Evolutionary conservation across 2,797 vertebrate genomes (phyloP).

Genomic region (Mus caroli): DNA sequence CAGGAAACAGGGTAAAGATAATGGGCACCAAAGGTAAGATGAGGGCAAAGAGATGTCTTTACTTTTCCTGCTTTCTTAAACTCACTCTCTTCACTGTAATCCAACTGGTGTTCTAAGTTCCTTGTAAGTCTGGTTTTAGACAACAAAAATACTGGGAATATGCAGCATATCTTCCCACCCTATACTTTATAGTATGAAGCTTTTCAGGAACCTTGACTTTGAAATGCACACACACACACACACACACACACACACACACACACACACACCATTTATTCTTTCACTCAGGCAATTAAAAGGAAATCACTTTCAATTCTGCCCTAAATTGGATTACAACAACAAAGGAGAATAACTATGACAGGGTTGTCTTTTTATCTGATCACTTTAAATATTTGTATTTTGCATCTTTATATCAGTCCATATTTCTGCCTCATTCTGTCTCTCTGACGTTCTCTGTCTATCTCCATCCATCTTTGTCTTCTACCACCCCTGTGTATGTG

Average conservation of each 20-base stretch:
- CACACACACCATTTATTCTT: neutral
- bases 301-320: neutral
- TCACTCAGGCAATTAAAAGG: neutral
- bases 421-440: neutral
- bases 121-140: neutral
- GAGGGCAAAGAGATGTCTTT: accelerated
- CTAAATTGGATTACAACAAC: neutral
- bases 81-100: too few species aligned
- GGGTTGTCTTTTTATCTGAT: neutral
- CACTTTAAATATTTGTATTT: neutral
- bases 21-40: neutral
- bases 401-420: neutral
- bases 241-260: neutral
- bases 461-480: neutral
- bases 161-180: neutral
- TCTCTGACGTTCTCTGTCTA: neutral
- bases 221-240: neutral
- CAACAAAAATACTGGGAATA: neutral
- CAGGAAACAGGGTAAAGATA: neutral
- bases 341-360: neutral
- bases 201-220: neutral
- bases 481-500: neutral
- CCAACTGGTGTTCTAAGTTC: neutral
- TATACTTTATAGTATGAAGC: neutral
- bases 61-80: neutral